Conservation (phyloP, 2,888 invertebrate species). For the Pammene fasciana region DNA sequence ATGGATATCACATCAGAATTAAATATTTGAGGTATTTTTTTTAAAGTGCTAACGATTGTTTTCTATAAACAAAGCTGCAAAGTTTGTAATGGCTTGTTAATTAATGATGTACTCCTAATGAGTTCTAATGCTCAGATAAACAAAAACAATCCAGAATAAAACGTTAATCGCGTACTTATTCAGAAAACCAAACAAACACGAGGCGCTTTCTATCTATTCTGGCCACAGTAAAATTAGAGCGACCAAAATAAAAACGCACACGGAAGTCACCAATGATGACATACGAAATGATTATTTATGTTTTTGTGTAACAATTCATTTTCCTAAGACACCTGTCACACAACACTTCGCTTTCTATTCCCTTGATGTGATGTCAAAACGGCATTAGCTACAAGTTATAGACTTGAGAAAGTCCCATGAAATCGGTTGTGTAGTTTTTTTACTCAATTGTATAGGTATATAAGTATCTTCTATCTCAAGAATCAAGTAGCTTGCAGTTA, state of each 20-base stretch:
- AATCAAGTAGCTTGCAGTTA: too few relatives aligned
- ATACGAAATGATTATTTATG: slow-evolving; percentile 31
- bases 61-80: slow-evolving; percentile 9
- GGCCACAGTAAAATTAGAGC: slow-evolving; percentile 29
- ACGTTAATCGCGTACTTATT: slow-evolving; percentile 37
- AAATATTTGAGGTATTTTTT: not conserved
- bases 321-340: slow-evolving; percentile 28
- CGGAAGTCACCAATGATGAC: slow-evolving; percentile 40
- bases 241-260: slow-evolving; percentile 29
- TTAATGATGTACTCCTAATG: slow-evolving; percentile 22
- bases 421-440: slow-evolving; percentile 7
- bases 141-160: slow-evolving; percentile 35
- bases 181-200: slow-evolving; percentile 38
- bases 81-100: slow-evolving; percentile 27
- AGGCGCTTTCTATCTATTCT: slow-evolving; percentile 27
- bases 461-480: too few relatives aligned
- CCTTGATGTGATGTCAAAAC: slow-evolving; percentile 36
- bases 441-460: too few relatives aligned
- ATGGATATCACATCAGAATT: slow-evolving; percentile 4
- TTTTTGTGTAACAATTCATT: slow-evolving; percentile 33
- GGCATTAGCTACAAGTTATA: slow-evolving; percentile 27
- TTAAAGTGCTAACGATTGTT: not conserved
- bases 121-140: slow-evolving; percentile 33
- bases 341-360: slow-evolving; percentile 29
- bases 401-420: slow-evolving; percentile 33